Evolutionary conservation across 2,797 vertebrate genomes (phyloP).

Genomic region (Artibeus lituratus): DNA sequence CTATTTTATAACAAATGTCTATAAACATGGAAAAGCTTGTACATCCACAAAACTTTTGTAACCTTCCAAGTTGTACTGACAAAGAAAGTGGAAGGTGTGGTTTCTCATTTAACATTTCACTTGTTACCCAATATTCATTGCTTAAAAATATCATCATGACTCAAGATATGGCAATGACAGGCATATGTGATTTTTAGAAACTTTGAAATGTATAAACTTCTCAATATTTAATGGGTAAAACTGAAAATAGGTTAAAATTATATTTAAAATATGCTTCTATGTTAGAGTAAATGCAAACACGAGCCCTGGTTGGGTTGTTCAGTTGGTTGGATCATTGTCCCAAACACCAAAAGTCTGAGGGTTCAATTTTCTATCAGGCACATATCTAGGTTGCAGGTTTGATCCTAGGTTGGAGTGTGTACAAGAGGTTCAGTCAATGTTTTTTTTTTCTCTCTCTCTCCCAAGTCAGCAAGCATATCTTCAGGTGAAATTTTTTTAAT

Average conservation of each 20-base stretch:
- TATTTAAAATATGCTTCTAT: neutral
- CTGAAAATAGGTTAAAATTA: neutral
- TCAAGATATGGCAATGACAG: neutral
- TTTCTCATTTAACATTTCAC: neutral
- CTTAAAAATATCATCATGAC: neutral
- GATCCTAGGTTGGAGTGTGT: neutral
- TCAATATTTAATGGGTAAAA: neutral
- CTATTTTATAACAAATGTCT: neutral
- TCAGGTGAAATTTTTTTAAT: neutral
- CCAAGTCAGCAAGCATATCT: neutral
- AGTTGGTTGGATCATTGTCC: neutral
- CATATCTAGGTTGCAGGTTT: neutral
- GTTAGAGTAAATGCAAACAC: conserved; percentile 1
- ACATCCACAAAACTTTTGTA: neutral
- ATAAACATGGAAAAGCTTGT: neutral
- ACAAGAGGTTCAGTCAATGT: neutral
- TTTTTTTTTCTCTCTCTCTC: neutral
- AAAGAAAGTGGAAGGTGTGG: neutral
- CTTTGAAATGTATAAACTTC: neutral
- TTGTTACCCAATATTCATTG: neutral
- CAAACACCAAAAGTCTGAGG: neutral
- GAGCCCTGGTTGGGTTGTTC: neutral
- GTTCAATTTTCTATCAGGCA: neutral
- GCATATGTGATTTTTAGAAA: neutral
- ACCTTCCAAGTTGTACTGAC: neutral